Evolutionary conservation across 2,797 vertebrate species (phyloP), one percentile per base, ranked within the genome.

Genomic region (Gorsachius magnificus): DNA sequence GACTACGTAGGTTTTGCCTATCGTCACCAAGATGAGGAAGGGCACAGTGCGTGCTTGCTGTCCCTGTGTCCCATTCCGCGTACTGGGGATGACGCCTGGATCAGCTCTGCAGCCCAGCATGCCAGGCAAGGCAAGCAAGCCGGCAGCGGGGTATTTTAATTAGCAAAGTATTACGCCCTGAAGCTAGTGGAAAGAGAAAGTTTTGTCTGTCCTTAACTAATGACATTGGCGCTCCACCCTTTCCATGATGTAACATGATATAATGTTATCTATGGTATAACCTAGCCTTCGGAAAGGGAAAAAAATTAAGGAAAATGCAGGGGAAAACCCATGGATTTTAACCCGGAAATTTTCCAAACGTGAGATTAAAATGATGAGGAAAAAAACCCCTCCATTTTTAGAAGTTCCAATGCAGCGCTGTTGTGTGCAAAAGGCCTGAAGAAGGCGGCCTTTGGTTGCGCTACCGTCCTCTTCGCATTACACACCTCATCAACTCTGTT

Each of bases 401-500:
- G 38, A 83, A 77, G 53, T 64, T 35, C 46, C 35, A 31, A 0
- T 3, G 2, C 61, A 95, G 64, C 50, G 36, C 11, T 56, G 12
- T 13, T 65, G 38, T 20, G 3, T 31, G 48, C 74, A 60, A 66
- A 88, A 93, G 71, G 57, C 58, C 94, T 72, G 69, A 92, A 83
- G 79, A 91, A 83, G 26, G 35, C 0, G 0, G 74, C 81, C 38
- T 56, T 68, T 11, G n/a, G 76, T 45, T 93, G 69, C 11, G 20
- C 33, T 85, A 61, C 54, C 1, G 0, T 87, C 65, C 2, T 82
- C 76, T 92, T 74, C 29, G 2, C 74, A 83, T 86, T 92, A 79
- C 93, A 94, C 84, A 96, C 72, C 82, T 91, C 93, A 94, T 95
- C 93, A 92, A 33, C 82, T 88, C 51, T 78, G 72, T 92, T 86